Base-by-base conservation (phyloP, 2,113 vertebrate species). In the Tupaia chinensis region DNA sequence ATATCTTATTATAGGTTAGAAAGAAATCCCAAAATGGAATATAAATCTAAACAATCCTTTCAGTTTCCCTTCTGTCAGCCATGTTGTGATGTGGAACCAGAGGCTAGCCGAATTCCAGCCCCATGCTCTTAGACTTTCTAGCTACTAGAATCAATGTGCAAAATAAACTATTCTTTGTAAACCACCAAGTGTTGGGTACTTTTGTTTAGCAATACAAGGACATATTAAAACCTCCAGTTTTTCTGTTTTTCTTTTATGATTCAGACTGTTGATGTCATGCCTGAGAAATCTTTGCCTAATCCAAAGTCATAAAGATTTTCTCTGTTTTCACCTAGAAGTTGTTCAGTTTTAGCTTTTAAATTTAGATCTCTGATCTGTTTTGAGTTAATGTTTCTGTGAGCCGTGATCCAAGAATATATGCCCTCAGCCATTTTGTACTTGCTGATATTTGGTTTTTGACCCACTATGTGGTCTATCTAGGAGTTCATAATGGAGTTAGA, bases 1-100 rank as follows among this genome's bases (percentile, higher is more conserved):
- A 7, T 9, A 19, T 82, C 56, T 91, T 95, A 85, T 13, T 96
- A 7, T 65, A 84, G n/a, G 32, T 94, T 70, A 87, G 82, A 84
- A 78, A 89, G 61, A 94, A 86, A 9, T 20, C 13, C 56, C 66
- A 72, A 81, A 12, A 34, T 91, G 32, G 44, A 88, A 76, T 85
- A 68, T 1, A 91, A 61, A 77, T 93, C 27, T 68, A 85, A 86
- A 27, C 9, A 91, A 7, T 88, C 89, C 86, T 93, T 27, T 90
- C 34, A 77, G 25, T 60, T 94, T 94, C 74, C 16, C 9, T 44
- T 44, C 44, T 44, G 44, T 44, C 44, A 44, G 44, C 44, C 44
- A 44, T 44, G 44, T 44, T 44, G 44, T 44, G 44, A 44, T 44
- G 44, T 44, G 44, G 44, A 44, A 44, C 44, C 44, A 44, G 44